Conservation (phyloP, 1,140 invertebrate genomes). For the Lutraria rhynchaena region DNA sequence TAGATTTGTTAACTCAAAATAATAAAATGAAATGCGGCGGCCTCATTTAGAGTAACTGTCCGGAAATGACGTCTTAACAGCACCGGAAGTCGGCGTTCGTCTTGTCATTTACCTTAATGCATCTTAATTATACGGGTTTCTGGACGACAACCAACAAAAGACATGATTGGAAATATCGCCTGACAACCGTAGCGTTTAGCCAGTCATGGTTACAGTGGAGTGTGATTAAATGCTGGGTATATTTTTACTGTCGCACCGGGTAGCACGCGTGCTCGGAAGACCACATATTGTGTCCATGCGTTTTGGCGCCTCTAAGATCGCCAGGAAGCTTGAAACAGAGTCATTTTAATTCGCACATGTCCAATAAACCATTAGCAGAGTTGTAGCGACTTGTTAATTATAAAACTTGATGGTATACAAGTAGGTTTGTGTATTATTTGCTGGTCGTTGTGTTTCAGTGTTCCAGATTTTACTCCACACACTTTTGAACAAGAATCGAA, state of each 20-base stretch:
- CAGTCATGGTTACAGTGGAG: constrained; percentile 38
- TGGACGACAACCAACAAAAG: constrained; percentile 21
- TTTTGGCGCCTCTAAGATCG: constrained; percentile 26
- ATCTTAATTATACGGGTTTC: constrained; percentile 48
- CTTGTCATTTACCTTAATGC: constrained; percentile 52
- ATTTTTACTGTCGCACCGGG: constrained; percentile 60
- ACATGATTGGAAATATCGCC: constrained; percentile 40
- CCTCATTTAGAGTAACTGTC: constrained; percentile 31
- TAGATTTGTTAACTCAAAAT: constrained; percentile 57
- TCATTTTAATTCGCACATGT: constrained; percentile 42
- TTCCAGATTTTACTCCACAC: no score
- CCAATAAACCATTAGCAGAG: constrained; percentile 15
- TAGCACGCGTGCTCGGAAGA: constrained; percentile 48
- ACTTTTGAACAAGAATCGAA: no score
- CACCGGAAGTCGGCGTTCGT: constrained; percentile 47
- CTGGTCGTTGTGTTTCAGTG: no score
- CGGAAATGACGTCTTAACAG: constrained; percentile 41
- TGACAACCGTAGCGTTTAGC: constrained; percentile 55
- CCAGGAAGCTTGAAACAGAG: constrained; percentile 10
- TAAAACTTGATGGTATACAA: not conserved
- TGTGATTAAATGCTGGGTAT: constrained; percentile 59
- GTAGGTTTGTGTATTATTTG: no score
- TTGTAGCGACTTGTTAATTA: constrained; percentile 27
- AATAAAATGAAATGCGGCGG: constrained; percentile 42
- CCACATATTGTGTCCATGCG: constrained; percentile 38